Evolutionary conservation across 2,888 invertebrate genomes (phyloP), one percentile per base, ranked within the genome.

Genomic region (Eupelmus urozonus): DNA sequence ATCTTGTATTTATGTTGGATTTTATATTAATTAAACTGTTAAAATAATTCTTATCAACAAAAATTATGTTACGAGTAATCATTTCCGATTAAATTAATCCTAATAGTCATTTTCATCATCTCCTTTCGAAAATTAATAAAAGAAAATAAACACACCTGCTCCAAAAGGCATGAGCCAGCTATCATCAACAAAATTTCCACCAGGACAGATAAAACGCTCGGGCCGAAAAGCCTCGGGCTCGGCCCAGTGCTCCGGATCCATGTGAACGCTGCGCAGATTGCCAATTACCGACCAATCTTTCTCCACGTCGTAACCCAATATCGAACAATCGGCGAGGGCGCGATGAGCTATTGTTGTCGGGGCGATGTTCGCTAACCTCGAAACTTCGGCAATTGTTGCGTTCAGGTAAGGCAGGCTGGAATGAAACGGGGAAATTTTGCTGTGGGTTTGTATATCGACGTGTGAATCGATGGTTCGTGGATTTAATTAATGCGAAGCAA

Each of bases 371-470:
- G 96, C 95, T 90, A 95, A 93, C 49, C 96, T 91, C 1, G 96
- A 90, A 0, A 94, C 92, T 90, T 96, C 96, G 84, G 94, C 90
- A 0, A 95, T 94, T 13, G 95, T 91, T 0, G 95, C 95, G 85
- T 95, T 95, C 80, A 94, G 93, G 85, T 95, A 96, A 0, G 96
- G 96, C 92, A 96, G 92, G 67, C 94, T 95, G 91, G 78, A 42
- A 76, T 90, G 69, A 70, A 67, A 72, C 51, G 67, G 9, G 79
- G 66, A 72, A 77, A 66, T 62, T 80, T 49, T 66, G 51, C 40
- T 51, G 16, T 42, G n/a, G 18, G 16, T 34, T 34, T 34, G 20
- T 29, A 29, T 59, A 59, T 59, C 29, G 18, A 16, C 59, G 18
- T n/a, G 29, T 29, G 29, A 59, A 59, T 59, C 29, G n/a, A n/a